Evolutionary conservation across 2,113 vertebrate genomes (phyloP), one percentile per base, ranked within the genome.

Genomic region (Scytalopus superciliaris): DNA sequence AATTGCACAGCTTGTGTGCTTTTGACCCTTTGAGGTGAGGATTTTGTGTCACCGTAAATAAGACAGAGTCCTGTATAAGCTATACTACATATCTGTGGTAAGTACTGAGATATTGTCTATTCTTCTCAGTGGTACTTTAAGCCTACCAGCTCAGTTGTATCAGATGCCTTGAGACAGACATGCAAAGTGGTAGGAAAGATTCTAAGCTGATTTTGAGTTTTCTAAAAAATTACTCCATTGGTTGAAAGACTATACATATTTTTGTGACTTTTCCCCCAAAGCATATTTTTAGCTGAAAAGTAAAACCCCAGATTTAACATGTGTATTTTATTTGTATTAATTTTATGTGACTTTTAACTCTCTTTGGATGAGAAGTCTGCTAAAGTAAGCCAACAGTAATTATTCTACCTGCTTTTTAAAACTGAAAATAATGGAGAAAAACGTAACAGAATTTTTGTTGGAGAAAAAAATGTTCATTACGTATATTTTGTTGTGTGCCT

Each of bases 271-370:
- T 69, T 10, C 1, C 8, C 4, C 30, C 5, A 7, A 39, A 42
- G 19, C 1, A 42, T 30, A 22, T 1, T 56, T 63, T 74, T 75
- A 70, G 4, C 10, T 72, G n/a, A 53, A 28, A 68, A 44, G 25
- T 27, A n/a, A 6, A 0, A 0, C 1, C 8, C 4, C 6, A 9
- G 2, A 39, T 50, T 42, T 25, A 53, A 28, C n/a, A 11, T 10
- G 1, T 27, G 4, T 13, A 37, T 59, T 76, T 56, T 13, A 27
- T 85, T 86, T 55, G 1, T 49, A 21, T 56, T 39, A 21, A 14
- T 75, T 67, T 45, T 59, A 13, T 74, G 3, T 50, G 7, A 72
- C 13, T 42, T 59, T 37, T 4, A 68, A 19, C 4, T 50, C 15
- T 59, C 39, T 73, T 94, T 39, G 3, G 0, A 19, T 56, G 13